These are phyloP conservation scores for Orthosia gothica DNA, from an alignment of 2,888 invertebrate genomes.

Conservation along the genomic window DNA sequence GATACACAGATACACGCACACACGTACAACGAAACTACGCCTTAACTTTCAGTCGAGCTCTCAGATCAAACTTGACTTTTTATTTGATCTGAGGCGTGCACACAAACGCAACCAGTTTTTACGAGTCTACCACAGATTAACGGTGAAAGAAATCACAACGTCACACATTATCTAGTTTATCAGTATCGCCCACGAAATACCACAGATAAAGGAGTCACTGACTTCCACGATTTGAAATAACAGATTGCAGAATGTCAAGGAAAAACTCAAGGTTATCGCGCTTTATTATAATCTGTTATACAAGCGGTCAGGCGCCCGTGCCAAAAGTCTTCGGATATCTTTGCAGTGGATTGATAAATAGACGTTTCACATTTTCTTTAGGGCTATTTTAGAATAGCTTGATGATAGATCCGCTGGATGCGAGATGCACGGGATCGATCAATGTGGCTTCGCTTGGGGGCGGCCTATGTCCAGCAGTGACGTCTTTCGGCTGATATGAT, in stretches of 20 bases:
- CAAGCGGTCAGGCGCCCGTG: conserved; percentile 23
- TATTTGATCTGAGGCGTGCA: too few relatives aligned
- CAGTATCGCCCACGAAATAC: conserved; percentile 63
- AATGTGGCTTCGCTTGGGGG: too few relatives aligned
- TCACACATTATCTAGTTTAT: conserved; percentile 55
- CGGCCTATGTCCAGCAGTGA: too few relatives aligned
- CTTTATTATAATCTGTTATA: conserved; percentile 37
- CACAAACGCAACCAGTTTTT: background rate
- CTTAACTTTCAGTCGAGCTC: too few relatives aligned
- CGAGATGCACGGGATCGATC: too few relatives aligned
- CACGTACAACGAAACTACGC: too few relatives aligned
- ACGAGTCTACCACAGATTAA: conserved; percentile 2
- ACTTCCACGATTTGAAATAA: conserved; percentile 64
- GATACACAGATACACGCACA: too few relatives aligned
- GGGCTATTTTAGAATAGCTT: conserved; percentile 4
- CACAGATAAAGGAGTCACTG: conserved; percentile 71
- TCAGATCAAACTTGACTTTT: too few relatives aligned
- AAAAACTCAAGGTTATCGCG: conserved; percentile 63
- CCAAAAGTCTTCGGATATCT: conserved; percentile 39
- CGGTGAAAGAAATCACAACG: conserved; percentile 21
- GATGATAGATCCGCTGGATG: background rate
- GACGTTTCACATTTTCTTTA: background rate
- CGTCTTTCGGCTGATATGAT: too few relatives aligned
- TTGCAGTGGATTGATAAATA: conserved; percentile 10
- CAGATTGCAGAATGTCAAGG: conserved; percentile 70